A percentile compares a stretch with the other conserved stretches of the same genome.
Evolutionary conservation across 2,888 invertebrate genomes (phyloP).

Genomic region (Cyclophora punctaria): DNA sequence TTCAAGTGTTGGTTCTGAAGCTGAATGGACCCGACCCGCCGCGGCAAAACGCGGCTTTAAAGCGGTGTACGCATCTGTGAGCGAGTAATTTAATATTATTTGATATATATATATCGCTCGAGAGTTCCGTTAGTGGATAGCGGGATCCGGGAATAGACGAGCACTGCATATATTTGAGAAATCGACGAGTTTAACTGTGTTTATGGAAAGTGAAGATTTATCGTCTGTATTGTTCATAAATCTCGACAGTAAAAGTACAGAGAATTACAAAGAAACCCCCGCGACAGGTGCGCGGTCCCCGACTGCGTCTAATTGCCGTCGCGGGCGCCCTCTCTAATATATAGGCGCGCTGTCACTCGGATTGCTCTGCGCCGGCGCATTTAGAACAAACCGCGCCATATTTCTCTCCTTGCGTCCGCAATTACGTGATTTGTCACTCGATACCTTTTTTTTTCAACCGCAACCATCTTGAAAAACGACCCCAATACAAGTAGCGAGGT

Average conservation of each 20-base stretch:
- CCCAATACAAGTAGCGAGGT: slow-evolving; percentile 51
- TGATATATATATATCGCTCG: too few species aligned
- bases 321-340: slow-evolving; percentile 40
- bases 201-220: not conserved
- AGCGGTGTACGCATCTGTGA: too few species aligned
- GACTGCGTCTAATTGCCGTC: slow-evolving; percentile 52
- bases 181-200: slow-evolving; percentile 1
- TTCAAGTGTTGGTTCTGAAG: slow-evolving; percentile 8
- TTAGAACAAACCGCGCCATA: slow-evolving; percentile 69
- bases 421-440: slow-evolving; percentile 74
- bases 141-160: too few species aligned
- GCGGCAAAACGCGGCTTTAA: too few species aligned
- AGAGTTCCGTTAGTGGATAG: too few species aligned
- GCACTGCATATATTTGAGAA: too few species aligned
- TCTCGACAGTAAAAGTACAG: not conserved
- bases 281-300: slow-evolving; percentile 33
- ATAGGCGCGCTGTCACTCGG: slow-evolving; percentile 43
- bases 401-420: slow-evolving; percentile 68
- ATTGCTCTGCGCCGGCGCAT: slow-evolving; percentile 47
- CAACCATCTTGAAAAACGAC: slow-evolving; percentile 57
- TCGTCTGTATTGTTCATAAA: slow-evolving; percentile 1
- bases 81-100: too few species aligned
- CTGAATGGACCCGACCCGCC: slow-evolving; percentile 7
- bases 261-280: slow-evolving; percentile 20
- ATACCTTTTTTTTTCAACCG: slow-evolving; percentile 42